Evolutionary conservation across 2,888 invertebrate species (phyloP), one percentile per base, ranked within the genome.

Genomic region (Adineta ricciae): DNA sequence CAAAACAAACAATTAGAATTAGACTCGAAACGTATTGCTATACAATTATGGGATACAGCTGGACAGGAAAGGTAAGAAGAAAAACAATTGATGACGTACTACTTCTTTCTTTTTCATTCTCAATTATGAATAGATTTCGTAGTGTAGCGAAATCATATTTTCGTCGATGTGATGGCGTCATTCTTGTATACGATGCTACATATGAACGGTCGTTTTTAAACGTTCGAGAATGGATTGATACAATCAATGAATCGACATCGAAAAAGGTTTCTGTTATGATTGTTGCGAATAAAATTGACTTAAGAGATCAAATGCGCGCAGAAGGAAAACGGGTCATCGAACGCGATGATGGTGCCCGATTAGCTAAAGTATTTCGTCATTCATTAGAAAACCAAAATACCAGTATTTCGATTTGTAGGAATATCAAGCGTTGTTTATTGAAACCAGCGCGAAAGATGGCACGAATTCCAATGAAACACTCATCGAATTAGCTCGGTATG

Each of bases 71-170:
- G 92, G 91, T 91, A 88, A 85, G 49, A 50, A 64, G 64, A 64
- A 8, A 54, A 36, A 54, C 24, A 19, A 54, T 46, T 24, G 86
- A 21, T 50, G 1, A 27, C 52, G 52, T 84, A 72, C 41, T 72
- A 52, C 86, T 85, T 72, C 32, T 83, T 84, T 86, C 64, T 36
- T 82, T 64, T 73, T 86, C 5, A 46, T 46, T 8, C 46, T 46
- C 11, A 11, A 46, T 46, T 46, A 11, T 8, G 11, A 46, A 3
- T 86, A 90, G 92, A 86, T 93, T 93, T 89, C 91, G 93, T 27
- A 92, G 92, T 86, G 91, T 93, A 84, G 93, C 93, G 52, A 92
- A 92, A 88, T 92, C 92, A 0, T 93, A 93, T 88, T 93, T 93
- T 88, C 91, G 93, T 5, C 90, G 93, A 84, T 93, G 93, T 4